phyloP scores from a whole-genome alignment of 2,113 vertebrate genomes.

The Eira barbara region DNA sequence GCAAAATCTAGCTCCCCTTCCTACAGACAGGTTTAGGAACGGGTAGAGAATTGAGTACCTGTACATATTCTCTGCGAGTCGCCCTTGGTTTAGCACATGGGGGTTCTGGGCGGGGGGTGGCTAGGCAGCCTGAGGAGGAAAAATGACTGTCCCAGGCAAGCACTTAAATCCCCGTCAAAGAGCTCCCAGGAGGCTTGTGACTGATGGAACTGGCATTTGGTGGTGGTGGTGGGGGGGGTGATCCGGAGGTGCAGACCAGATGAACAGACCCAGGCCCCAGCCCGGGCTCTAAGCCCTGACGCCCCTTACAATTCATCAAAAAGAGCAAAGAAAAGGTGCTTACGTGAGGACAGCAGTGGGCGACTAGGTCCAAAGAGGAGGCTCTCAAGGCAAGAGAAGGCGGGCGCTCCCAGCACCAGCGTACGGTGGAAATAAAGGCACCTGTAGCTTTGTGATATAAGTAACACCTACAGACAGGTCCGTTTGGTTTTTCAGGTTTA shows the following conservation, averaged over 20 bases:
- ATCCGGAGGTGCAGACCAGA: not conserved
- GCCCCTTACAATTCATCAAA: constrained; percentile 26
- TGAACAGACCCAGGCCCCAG: not conserved
- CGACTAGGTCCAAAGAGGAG: constrained; percentile 68
- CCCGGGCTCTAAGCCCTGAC: not conserved
- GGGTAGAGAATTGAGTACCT: not conserved
- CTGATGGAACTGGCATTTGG: not conserved
- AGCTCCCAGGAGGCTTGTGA: not conserved
- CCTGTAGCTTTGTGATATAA: constrained; percentile 77
- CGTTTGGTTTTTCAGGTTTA: constrained; percentile 84
- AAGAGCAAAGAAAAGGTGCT: constrained; percentile 75
- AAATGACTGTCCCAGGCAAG: not conserved
- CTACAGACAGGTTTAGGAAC: not conserved
- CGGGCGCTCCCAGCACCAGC: constrained; percentile 59
- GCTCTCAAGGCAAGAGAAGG: constrained; percentile 62
- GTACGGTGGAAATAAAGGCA: constrained; percentile 72
- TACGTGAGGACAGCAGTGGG: constrained; percentile 74
- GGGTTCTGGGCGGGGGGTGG: not conserved
- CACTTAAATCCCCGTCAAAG: not conserved
- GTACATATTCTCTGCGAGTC: not conserved
- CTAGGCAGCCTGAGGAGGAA: not conserved
- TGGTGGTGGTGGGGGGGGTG: not conserved
- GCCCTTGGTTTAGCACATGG: not conserved
- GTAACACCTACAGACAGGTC: constrained; percentile 81
- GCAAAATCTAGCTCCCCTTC: not conserved